phyloP scores from a whole-genome alignment of 92 coral and sea anemone species.

The Heliopora coerulea region DNA sequence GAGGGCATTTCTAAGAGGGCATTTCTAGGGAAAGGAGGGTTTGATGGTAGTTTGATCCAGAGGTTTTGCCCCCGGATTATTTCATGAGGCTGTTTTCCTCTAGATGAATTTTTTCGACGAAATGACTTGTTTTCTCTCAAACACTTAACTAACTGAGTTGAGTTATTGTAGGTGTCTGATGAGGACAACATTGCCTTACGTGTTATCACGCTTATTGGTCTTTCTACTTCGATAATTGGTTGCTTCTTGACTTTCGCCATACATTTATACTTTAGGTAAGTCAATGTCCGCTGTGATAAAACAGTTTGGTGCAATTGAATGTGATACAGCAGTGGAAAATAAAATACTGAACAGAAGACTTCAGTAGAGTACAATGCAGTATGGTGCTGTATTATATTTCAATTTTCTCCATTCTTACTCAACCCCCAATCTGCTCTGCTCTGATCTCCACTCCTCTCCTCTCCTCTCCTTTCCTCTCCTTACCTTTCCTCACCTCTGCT shows the following conservation, averaged over 20 bases:
- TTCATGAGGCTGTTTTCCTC: too few species aligned
- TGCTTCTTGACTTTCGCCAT: conserved; percentile 64
- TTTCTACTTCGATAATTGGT: conserved; percentile 69
- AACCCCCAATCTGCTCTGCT: background rate
- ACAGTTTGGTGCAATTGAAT: too few species aligned
- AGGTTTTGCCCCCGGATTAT: too few species aligned
- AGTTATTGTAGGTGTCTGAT: background rate
- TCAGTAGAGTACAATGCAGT: background rate
- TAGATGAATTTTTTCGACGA: too few species aligned
- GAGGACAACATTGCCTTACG: conserved; percentile 43
- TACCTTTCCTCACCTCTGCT: too few species aligned
- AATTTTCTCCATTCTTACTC: background rate
- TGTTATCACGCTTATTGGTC: conserved; percentile 70
- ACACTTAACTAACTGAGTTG: too few species aligned
- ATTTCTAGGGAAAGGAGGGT: too few species aligned
- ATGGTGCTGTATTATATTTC: background rate
- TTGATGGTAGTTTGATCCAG: too few species aligned
- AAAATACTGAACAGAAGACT: background rate
- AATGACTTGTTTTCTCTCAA: too few species aligned
- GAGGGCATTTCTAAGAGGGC: too few species aligned
- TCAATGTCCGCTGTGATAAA: background rate
- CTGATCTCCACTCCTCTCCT: background rate
- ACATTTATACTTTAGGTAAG: conserved; percentile 71
- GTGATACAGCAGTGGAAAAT: too few species aligned
- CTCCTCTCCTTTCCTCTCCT: too few species aligned